A percentile compares a stretch with the other conserved stretches of the same genome.
Conservation (phyloP, 2,888 invertebrate species). For the Druceiella hillmani region DNA sequence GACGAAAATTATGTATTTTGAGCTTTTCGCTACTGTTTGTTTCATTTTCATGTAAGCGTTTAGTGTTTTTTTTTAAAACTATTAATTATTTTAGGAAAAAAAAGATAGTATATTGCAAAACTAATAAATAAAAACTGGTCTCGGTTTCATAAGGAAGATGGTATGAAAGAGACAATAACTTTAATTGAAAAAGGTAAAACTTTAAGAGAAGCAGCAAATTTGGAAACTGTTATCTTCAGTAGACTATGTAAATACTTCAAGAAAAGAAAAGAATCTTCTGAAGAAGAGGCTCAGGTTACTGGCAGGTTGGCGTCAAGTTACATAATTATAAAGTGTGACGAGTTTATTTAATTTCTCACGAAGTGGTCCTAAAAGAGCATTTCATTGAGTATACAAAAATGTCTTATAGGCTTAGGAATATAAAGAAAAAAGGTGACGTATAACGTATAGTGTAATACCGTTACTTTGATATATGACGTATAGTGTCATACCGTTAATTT, state of each 20-base stretch:
- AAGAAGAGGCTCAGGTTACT: constrained; percentile 2
- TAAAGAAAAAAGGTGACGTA: constrained; percentile 2
- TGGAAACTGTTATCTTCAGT: constrained; percentile 5
- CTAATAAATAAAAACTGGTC: no score
- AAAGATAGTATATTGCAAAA: no score
- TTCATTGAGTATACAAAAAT: constrained; percentile 6
- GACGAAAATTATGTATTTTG: no score
- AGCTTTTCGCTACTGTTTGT: no score
- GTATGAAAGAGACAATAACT: constrained; percentile 3
- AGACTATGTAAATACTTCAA: constrained; percentile 4
- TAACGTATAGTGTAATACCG: no score
- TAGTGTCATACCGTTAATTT: no score
- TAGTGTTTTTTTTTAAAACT: no score
- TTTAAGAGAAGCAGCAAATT: constrained; percentile 7
- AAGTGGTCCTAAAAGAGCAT: no score
- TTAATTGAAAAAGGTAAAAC: constrained; percentile 5
- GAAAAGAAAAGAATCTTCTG: constrained; percentile 4
- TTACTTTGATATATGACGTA: no score
- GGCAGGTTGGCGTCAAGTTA: not conserved
- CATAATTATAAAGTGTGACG: constrained; percentile 3
- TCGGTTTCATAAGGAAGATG: not conserved
- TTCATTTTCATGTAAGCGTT: no score
- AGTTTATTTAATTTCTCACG: not conserved
- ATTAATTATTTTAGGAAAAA: no score
- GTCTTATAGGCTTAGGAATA: constrained; percentile 4